Evolutionary conservation across 2,113 vertebrate species (phyloP), one percentile per base, ranked within the genome.

Genomic region (Actinemys pallida): DNA sequence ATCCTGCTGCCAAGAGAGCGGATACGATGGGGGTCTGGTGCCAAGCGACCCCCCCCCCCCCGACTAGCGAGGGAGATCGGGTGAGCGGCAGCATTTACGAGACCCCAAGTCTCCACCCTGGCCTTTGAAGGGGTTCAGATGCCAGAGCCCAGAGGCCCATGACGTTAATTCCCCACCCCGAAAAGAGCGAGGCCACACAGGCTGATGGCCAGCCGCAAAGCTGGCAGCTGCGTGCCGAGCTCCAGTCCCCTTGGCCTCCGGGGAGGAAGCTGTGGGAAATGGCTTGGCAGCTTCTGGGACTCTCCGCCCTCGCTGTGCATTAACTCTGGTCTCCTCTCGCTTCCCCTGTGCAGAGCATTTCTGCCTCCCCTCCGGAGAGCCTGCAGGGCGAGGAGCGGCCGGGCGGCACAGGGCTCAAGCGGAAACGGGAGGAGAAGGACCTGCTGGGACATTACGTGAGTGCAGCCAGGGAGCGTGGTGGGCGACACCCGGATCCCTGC

Each of bases 321-420:
- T 90, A 85, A 75, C 13, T 35, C 4, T 2, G 0, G 52, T 24
- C 45, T 72, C 52, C 31, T 86, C 49, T 76, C 24, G 42, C n/a
- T 65, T 56, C 13, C 2, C 72, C 27, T 79, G 22, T 54, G 11
- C 94, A 98, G 98, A 98, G 98, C 1, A 2, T 50, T 3, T 98
- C 98, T 1, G 92, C 96, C 0, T 98, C 98, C 1, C 97, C 98
- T 22, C 90, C 97, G 0, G 98, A 97, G 90, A 98, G 98, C 81
- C 90, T 83, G 31, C 97, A 52, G 81, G 98, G 94, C 0, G 96
- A 97, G 89, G 98, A 98, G 54, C 95, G 5, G 56, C 29, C 3
- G 0, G 90, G 93, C 2, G 50, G 92, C 0, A 2, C 39, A 0
- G 94, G 93, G 3, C 85, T 84, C 47, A 96, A 94, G 49, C 5